These are phyloP conservation scores for Siphlonurus alternatus DNA, from an alignment of 2,888 invertebrate species.

Conservation along the genomic window DNA sequence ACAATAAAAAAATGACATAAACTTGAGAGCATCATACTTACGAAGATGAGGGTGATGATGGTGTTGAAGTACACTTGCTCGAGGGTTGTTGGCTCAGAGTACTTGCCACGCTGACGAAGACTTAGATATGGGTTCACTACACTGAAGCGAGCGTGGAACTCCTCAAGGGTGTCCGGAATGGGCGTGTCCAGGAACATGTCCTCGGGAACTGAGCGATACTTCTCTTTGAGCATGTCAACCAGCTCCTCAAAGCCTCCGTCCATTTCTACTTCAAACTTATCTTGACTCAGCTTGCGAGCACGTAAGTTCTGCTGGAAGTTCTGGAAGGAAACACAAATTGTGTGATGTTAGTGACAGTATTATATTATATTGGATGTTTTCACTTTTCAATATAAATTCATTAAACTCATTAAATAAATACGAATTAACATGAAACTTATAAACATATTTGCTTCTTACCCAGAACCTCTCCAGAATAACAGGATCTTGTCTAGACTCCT, in stretches of 20 bases:
- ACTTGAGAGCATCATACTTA: too few relatives aligned
- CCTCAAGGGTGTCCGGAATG: not conserved
- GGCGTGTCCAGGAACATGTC: not conserved
- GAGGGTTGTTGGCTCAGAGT: not conserved
- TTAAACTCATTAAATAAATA: too few relatives aligned
- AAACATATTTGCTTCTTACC: not conserved
- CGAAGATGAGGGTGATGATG: constrained; percentile 5
- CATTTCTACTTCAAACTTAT: not conserved
- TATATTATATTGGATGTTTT: too few relatives aligned
- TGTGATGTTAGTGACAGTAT: not conserved
- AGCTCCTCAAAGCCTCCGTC: not conserved
- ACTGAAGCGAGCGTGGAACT: not conserved
- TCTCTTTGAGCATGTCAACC: not conserved
- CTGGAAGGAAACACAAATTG: not conserved
- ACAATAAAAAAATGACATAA: too few relatives aligned
- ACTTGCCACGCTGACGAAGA: not conserved
- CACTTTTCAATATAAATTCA: too few relatives aligned
- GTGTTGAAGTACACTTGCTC: not conserved
- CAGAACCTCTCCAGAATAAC: constrained; percentile 28
- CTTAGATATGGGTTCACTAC: not conserved
- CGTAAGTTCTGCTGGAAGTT: not conserved
- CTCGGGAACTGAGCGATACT: not conserved
- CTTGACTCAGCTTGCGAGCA: not conserved
- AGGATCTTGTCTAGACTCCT: constrained; percentile 40
- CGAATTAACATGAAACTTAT: too few relatives aligned